Base-by-base conservation (phyloP, 2,888 invertebrate species). In the Cantharis flavilabris region DNA sequence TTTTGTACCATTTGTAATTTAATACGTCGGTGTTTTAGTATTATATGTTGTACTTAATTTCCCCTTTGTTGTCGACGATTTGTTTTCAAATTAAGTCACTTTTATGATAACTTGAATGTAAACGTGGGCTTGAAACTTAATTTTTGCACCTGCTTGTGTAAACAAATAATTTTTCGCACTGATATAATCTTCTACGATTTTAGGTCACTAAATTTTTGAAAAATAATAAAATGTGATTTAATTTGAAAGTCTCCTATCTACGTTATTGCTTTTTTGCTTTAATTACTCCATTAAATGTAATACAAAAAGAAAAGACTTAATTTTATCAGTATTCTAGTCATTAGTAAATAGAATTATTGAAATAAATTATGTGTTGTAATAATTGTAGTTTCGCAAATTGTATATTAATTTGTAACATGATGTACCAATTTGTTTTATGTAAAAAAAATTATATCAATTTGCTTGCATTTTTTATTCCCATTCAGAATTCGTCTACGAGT, bases 1-100 rank as follows among this genome's bases (percentile, higher is more conserved):
- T 83, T 84, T 85, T 84, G 84, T 85, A 85, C 84, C 85, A 84
- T 84, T 85, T 84, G 82, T 85, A 86, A 85, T 86, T 86, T 87
- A 85, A 85, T 87, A 87, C 86, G 85, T 86, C 86, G 84, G 82
- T 86, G 85, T 86, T 86, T 86, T 85, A 76, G 75, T 77, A 77
- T 77, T 77, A 72, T 77, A 72, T 10, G 76, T 72, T 23, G 80
- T 79, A 80, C 78, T 80, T 81, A 80, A 80, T 72, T 72, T 71
- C 63, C 70, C 72, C 13, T 33, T 20, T 67, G 65, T 67, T 67
- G 49, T 49, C 49, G n/a, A 49, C 49, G 49, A 49, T 49, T 49
- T 49, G 49, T 23, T 67, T 67, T 67, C 65, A 67, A 67, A 67
- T 67, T 67, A 67, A 67, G 65, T 67, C 65, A 67, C 65, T 67